These are phyloP conservation scores for Sarotherodon lohbergeri DNA, from an alignment of 2,113 vertebrate species.

Conservation along the genomic window DNA sequence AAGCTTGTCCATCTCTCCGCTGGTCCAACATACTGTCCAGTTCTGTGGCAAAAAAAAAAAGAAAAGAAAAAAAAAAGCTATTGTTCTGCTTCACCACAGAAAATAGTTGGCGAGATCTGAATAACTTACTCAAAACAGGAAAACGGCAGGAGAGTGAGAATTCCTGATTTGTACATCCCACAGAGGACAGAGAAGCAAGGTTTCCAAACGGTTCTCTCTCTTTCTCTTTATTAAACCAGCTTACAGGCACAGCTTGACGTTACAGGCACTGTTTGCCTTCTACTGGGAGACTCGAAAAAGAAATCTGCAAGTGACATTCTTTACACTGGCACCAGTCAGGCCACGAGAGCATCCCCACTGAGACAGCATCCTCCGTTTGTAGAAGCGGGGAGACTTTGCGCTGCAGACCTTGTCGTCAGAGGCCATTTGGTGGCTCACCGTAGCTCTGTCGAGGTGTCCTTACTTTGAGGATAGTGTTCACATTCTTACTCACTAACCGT, in stretches of 20 bases:
- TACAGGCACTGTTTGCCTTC: conserved; percentile 76
- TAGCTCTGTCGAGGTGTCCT: conserved; percentile 41
- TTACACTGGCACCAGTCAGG: conserved; percentile 70
- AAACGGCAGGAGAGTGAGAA: conserved; percentile 70
- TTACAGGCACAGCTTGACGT: conserved; percentile 76
- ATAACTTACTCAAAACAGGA: conserved; percentile 71
- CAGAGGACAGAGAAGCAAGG: conserved; percentile 64
- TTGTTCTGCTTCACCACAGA: conserved; percentile 70
- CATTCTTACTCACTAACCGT: conserved; percentile 59
- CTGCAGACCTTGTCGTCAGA: conserved; percentile 27
- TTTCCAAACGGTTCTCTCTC: conserved; percentile 50
- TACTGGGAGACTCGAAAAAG: conserved; percentile 57
- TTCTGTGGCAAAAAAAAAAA: conserved; percentile 64
- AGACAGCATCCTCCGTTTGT: conserved; percentile 46
- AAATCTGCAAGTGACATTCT: conserved; percentile 75
- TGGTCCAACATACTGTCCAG: conserved; percentile 63
- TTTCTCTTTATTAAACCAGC: conserved; percentile 55
- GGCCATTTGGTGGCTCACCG: conserved; percentile 43
- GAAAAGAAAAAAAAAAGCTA: neutral
- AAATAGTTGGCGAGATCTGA: conserved; percentile 67
- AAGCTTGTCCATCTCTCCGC: conserved; percentile 54
- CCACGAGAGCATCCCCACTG: conserved; percentile 39
- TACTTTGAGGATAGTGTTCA: conserved; percentile 38
- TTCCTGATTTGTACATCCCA: conserved; percentile 69
- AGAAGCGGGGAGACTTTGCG: conserved; percentile 15